Conservation (phyloP, 2,888 invertebrate species). For the Trichogramma evanescens region DNA sequence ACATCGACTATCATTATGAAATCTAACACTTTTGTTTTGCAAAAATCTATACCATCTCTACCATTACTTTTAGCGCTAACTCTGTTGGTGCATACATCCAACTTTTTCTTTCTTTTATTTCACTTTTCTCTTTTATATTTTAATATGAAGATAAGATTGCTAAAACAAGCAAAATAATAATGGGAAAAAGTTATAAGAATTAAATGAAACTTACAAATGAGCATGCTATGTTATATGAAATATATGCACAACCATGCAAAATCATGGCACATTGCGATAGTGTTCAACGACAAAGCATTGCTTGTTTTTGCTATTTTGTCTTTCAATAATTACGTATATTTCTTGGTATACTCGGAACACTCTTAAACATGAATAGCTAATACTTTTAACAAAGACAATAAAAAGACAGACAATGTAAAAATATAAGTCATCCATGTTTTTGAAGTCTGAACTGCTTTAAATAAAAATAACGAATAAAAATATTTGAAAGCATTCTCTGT, state of each 20-base stretch:
- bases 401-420: no score
- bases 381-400: no score
- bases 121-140: no score
- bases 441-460: constrained; percentile 8
- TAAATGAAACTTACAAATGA: constrained; percentile 11
- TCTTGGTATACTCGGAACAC: constrained; percentile 11
- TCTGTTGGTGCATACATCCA: no score
- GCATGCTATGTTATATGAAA: constrained; percentile 14
- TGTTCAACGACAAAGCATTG: constrained; percentile 16
- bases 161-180: constrained; percentile 1
- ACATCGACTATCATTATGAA: no score
- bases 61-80: no score
- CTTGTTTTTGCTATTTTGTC: constrained; percentile 3
- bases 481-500: not conserved
- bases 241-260: constrained; percentile 15
- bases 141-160: no score
- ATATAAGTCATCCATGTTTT: not conserved
- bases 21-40: no score
- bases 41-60: no score
- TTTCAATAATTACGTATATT: constrained; percentile 11
- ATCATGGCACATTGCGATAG: constrained; percentile 20
- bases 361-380: no score
- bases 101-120: no score
- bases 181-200: not conserved
- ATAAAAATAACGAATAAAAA: constrained; percentile 12